Conservation (phyloP, 2,888 invertebrate genomes). For the Orthonevra nobilis region DNA sequence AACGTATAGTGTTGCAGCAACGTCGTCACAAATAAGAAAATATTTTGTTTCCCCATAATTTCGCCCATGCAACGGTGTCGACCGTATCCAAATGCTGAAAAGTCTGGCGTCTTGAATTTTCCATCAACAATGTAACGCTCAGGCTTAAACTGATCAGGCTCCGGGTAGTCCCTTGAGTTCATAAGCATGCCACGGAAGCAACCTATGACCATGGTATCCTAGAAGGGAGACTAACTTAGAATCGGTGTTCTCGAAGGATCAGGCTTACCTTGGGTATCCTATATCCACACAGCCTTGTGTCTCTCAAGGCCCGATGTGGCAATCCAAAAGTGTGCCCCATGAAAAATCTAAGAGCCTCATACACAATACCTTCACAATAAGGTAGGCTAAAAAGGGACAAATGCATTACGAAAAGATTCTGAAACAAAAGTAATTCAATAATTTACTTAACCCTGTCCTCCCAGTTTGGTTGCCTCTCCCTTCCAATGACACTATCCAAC, state of each 20-base stretch:
- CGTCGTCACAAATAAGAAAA: constrained; percentile 88
- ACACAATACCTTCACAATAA: constrained; percentile 88
- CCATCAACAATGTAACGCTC: constrained; percentile 86
- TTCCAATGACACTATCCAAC: constrained; percentile 88
- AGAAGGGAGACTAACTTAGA: constrained; percentile 72
- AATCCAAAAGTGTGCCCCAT: constrained; percentile 89
- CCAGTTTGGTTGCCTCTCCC: constrained; percentile 84
- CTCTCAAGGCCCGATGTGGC: constrained; percentile 88
- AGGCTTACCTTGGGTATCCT: constrained; percentile 87
- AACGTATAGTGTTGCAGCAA: constrained; percentile 88
- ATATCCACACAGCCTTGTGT: constrained; percentile 87
- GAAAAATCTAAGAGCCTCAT: constrained; percentile 90
- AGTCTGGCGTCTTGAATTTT: constrained; percentile 85
- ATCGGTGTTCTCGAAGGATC: too few relatives aligned
- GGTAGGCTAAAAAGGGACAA: constrained; percentile 84
- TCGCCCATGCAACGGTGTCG: constrained; percentile 92
- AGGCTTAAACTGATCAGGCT: constrained; percentile 87
- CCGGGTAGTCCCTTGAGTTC: constrained; percentile 85
- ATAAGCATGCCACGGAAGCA: constrained; percentile 88
- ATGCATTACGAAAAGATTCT: too few relatives aligned
- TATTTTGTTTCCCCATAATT: constrained; percentile 86
- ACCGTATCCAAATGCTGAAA: constrained; percentile 89
- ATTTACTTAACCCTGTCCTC: constrained; percentile 86
- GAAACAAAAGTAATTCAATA: background rate
- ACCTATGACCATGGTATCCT: constrained; percentile 90